phyloP scores from a whole-genome alignment of 2,113 vertebrate genomes.

The Podiceps cristatus region DNA sequence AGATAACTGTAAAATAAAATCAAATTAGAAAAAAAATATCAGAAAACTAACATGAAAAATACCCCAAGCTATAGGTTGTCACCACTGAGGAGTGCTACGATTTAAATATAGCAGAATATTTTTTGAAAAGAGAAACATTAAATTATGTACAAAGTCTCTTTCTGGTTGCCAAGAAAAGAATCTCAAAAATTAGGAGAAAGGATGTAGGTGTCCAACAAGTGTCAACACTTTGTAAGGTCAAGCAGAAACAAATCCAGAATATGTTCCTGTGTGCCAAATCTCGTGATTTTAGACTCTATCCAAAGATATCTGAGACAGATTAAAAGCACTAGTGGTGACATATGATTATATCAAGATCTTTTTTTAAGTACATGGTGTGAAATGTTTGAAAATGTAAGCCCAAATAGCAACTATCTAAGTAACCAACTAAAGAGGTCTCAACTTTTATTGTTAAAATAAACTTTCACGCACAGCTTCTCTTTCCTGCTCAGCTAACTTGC shows the following conservation, averaged over 20 bases:
- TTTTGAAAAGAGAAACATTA: background rate
- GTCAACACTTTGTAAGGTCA: slow-evolving; percentile 1
- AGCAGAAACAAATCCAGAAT: slow-evolving; percentile 1
- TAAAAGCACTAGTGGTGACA: background rate
- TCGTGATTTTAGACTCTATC: background rate
- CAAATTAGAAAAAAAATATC: background rate
- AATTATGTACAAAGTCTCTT: background rate
- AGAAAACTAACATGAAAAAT: background rate
- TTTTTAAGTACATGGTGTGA: background rate
- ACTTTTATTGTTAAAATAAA: background rate
- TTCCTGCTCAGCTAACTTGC: background rate
- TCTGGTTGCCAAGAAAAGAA: background rate
- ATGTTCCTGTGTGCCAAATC: background rate
- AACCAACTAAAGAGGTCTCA: background rate
- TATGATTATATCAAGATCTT: background rate
- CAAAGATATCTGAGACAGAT: background rate
- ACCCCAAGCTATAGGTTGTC: background rate
- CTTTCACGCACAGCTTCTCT: background rate
- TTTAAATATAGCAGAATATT: background rate
- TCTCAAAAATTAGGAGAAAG: slow-evolving; percentile 1
- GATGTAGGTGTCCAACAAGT: background rate
- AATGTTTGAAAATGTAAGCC: background rate
- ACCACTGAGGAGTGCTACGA: background rate
- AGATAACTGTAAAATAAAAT: background rate
- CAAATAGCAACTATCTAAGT: background rate